Base-by-base conservation (phyloP, 2,797 vertebrate genomes). In the Okamejei kenojei region DNA sequence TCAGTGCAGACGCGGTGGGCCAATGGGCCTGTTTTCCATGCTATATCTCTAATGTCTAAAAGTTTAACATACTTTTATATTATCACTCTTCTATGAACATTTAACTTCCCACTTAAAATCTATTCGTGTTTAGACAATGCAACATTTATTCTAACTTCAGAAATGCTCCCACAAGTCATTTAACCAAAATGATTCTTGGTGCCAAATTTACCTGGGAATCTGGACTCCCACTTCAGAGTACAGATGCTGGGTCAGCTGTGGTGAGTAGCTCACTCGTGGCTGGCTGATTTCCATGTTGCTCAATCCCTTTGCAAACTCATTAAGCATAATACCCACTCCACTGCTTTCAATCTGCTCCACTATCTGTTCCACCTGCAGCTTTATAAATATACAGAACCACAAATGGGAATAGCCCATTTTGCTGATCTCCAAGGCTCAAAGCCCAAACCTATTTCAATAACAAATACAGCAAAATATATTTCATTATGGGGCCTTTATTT, bases 311-410 rank as follows among this genome's bases (percentile, higher is more conserved):
- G 71, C 90, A 92, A 92, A 76, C 90, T 92, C 90, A 92, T 92
- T 92, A 92, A 92, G 90, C 71, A 29, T 74, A 76, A 76, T 76
- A 38, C 90, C 90, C 90, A 92, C 90, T 92, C 71, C 90, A 92
- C 71, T 92, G 90, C 90, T 92, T 92, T 92, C 90, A 92, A 92
- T 92, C 90, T 92, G 90, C 90, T 92, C 90, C 90, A 74, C 90
- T 92, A 26, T 92, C 90, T 92, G 90, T 92, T 71, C 90, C n/a
- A 92, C 90, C 38, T 68, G 35, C 71, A 76, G 45, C 35, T 92
- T 92, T 54, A 74, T 76, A 92, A 58, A 92, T 29, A 54, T 73
- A 74, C 54, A 45, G 73, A 76, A 19, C 26, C 35, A 92, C 68
- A 91, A 92, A 92, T 73, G 90, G 73, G 90, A 76, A 74, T 13